phyloP scores from a whole-genome alignment of 2,888 invertebrate genomes.

The Rhagonycha lutea region DNA sequence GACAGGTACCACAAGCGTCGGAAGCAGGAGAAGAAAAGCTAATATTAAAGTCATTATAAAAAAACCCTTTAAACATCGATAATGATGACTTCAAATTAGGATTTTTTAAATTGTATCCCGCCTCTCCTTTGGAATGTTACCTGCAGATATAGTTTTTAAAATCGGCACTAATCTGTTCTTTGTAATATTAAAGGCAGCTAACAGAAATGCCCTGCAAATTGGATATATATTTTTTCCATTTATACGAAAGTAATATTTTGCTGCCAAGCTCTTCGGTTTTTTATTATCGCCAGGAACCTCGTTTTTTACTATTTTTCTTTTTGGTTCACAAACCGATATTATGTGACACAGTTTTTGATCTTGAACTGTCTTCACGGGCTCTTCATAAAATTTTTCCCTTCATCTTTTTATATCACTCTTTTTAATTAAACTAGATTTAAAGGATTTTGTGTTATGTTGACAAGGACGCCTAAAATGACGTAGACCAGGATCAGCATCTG shows the following conservation, averaged over 20 bases:
- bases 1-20: background rate
- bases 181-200: background rate
- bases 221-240: background rate
- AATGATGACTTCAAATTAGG: background rate
- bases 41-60: background rate
- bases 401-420: too few species aligned
- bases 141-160: background rate
- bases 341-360: background rate
- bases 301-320: background rate
- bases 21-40: background rate
- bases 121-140: background rate
- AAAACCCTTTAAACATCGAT: slow-evolving; percentile 1
- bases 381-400: background rate
- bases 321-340: background rate
- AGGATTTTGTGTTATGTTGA: too few species aligned
- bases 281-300: too few species aligned
- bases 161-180: background rate
- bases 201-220: background rate
- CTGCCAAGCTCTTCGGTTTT: background rate
- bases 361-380: background rate
- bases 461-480: too few species aligned
- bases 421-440: too few species aligned
- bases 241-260: background rate
- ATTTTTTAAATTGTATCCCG: too few species aligned
- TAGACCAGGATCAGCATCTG: too few species aligned